These are phyloP conservation scores for Chroicocephalus ridibundus DNA, from an alignment of 2,113 vertebrate species.

Conservation along the genomic window DNA sequence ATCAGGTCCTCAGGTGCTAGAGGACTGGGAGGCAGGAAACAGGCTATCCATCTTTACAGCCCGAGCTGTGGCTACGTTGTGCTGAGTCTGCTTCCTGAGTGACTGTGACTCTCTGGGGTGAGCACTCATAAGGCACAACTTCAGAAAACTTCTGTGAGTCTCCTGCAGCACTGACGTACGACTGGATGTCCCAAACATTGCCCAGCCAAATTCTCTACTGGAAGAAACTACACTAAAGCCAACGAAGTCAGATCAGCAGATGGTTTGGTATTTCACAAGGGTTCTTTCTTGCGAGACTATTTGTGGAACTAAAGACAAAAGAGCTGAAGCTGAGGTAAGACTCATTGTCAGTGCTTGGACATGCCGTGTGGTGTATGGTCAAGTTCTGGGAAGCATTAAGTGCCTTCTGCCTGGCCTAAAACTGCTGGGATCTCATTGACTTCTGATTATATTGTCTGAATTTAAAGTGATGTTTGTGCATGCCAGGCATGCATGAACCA, in stretches of 20 bases:
- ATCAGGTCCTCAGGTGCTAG: background rate
- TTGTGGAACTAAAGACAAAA: background rate
- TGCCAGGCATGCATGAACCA: background rate
- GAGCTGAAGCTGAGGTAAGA: background rate
- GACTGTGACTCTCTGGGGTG: background rate
- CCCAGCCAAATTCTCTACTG: background rate
- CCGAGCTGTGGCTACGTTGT: background rate
- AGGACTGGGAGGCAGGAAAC: background rate
- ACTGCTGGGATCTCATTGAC: background rate
- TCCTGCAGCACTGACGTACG: rapidly evolving
- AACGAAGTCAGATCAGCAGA: background rate
- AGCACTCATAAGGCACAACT: background rate
- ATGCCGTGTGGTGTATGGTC: background rate
- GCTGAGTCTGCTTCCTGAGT: background rate
- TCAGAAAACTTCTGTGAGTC: background rate
- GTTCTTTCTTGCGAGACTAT: background rate
- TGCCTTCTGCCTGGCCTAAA: background rate
- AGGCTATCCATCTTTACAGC: background rate
- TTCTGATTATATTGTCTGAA: background rate
- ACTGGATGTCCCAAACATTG: background rate
- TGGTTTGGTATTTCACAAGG: background rate
- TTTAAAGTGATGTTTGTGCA: background rate
- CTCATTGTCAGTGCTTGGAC: background rate
- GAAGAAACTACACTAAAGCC: background rate
- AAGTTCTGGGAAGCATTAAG: background rate